Evolutionary conservation across 2,888 invertebrate genomes (phyloP), one percentile per base, ranked within the genome.

Genomic region (Andrena minutula): DNA sequence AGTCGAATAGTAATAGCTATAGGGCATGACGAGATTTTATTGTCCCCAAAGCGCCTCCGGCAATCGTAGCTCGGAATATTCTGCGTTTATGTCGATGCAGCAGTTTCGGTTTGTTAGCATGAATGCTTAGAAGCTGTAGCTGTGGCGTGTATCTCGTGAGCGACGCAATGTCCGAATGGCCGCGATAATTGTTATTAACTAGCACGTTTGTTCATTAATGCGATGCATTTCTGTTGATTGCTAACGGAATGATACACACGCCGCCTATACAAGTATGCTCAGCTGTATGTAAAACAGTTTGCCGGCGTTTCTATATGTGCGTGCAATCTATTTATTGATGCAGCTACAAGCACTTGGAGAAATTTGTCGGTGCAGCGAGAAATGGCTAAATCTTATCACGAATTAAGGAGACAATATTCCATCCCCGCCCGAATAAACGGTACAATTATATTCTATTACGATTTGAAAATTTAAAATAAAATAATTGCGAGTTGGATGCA

Each of bases 141-240:
- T n/a, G 23, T 26, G 53, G 16, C 16, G 65, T 60, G 49, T 63
- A 56, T 30, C 51, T 60, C 60, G 47, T 23, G 56, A 26, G 74
- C 60, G 10, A 41, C 49, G 66, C 30, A 70, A 78, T 70, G 70
- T 61, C 66, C 61, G 79, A 75, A 79, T 73, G 35, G 30, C 60
- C 68, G 35, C 49, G 56, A 71, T 82, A 79, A 75, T 70, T 79
- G 82, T 82, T 82, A 82, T 79, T 79, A 82, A 79, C 79, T 51
- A 63, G 65, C 49, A 26, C 70, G 82, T 82, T 79, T 80, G 82
- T 82, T 75, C 82, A 80, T 82, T 80, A 75, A 82, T 82, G 53
- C 75, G 53, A 75, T 79, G 75, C 75, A 66, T 75, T 75, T 75
- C 71, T 56, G 80, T 61, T 81, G 79, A 81, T 70, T 79, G 65